Conservation (phyloP, 1,140 invertebrate genomes). For the Grapholita molesta region DNA sequence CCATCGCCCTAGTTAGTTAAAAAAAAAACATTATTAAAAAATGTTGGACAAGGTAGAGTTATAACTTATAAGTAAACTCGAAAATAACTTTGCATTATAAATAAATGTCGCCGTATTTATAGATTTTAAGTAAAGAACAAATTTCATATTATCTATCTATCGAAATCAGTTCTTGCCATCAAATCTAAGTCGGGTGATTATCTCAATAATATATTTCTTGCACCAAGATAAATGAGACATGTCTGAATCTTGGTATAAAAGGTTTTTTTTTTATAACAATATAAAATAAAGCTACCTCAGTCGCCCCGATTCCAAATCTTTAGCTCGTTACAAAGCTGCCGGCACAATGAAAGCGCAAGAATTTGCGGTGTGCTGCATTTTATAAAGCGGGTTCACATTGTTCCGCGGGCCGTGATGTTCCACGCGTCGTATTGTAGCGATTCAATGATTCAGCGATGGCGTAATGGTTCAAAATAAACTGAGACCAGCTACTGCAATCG, state of each 20-base stretch:
- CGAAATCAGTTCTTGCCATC: no score
- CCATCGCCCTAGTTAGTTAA: no score
- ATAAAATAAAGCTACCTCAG: background rate
- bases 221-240: no score
- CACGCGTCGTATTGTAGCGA: conserved; percentile 44
- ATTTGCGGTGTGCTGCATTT: background rate
- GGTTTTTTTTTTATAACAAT: background rate
- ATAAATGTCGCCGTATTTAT: no score
- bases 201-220: no score
- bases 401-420: conserved; percentile 10
- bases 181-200: no score
- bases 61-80: no score
- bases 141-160: no score
- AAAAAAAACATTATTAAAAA: no score
- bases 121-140: no score
- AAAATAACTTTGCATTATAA: no score
- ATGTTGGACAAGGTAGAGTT: no score
- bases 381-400: conserved; percentile 13
- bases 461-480: conserved; percentile 61
- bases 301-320: conserved; percentile 16
- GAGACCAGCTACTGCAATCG: conserved; percentile 55
- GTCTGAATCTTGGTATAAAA: conserved; percentile 5
- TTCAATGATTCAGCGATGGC: conserved; percentile 54
- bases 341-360: background rate
- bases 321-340: background rate